A percentile compares a stretch with the other conserved stretches of the same genome.
These are phyloP conservation scores for Bursaphelenchus mucronatus DNA, from an alignment of 1,140 invertebrate genomes.

Conservation along the genomic window DNA sequence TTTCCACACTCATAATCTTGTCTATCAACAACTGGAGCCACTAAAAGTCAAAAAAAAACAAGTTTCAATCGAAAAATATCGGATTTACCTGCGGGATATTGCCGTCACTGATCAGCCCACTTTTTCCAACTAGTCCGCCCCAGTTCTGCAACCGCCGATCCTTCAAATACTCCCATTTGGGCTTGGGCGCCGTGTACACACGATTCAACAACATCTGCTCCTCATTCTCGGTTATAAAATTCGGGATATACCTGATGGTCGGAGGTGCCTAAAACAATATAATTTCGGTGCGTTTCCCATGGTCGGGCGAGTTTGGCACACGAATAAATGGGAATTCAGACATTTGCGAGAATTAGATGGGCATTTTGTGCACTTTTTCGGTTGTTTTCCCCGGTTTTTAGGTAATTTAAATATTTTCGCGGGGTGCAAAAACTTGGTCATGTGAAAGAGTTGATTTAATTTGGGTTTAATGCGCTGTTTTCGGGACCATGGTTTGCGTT, in stretches of 20 bases:
- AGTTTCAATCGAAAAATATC: constrained; percentile 15
- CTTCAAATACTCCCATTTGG: constrained; percentile 88
- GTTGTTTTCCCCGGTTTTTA: no score
- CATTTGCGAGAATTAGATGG: neutral
- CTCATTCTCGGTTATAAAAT: constrained; percentile 79
- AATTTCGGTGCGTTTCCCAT: no score
- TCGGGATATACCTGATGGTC: constrained; percentile 78
- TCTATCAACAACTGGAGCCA: constrained; percentile 76
- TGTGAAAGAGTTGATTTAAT: no score
- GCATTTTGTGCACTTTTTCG: no score
- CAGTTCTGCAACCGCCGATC: constrained; percentile 89
- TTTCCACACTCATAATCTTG: constrained; percentile 69
- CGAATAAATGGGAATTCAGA: no score
- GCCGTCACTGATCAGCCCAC: constrained; percentile 43
- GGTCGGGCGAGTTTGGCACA: no score
- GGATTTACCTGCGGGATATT: constrained; percentile 41
- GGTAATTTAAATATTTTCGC: no score
- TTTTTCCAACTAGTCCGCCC: constrained; percentile 66
- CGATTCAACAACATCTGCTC: constrained; percentile 69
- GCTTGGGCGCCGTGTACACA: constrained; percentile 77
- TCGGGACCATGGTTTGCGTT: no score
- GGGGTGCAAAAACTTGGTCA: no score
- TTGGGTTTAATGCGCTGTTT: no score
- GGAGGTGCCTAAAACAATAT: constrained; percentile 67
- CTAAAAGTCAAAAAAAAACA: constrained; percentile 63